These are phyloP conservation scores for Drosophila neutralis DNA, from an alignment of 2,888 invertebrate genomes.

Conservation along the genomic window DNA sequence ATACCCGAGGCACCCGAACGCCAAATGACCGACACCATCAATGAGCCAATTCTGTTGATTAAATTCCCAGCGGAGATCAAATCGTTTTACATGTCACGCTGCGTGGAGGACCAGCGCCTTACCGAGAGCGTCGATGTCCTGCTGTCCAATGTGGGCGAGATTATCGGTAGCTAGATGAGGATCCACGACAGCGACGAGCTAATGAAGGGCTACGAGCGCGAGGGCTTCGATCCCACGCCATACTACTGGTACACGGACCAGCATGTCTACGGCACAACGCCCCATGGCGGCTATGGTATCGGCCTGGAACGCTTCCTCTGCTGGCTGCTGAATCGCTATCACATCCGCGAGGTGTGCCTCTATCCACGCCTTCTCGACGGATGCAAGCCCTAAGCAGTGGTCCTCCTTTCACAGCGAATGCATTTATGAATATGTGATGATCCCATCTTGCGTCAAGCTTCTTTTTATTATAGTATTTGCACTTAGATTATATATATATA, in stretches of 20 bases:
- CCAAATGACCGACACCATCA: constrained; percentile 98
- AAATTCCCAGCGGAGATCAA: constrained; percentile 98
- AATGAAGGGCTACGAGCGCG: constrained; percentile 90
- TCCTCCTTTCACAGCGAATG: too few relatives aligned
- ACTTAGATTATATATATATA: too few relatives aligned
- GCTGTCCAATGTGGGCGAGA: constrained; percentile 98
- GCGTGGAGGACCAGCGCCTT: constrained; percentile 92
- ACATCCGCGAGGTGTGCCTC: too few relatives aligned
- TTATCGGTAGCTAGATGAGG: constrained; percentile 99
- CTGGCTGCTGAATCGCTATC: too few relatives aligned
- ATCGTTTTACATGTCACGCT: constrained; percentile 98
- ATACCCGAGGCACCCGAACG: constrained; percentile 99
- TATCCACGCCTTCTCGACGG: too few relatives aligned
- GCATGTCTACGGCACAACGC: constrained; percentile 96
- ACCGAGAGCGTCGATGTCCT: constrained; percentile 99
- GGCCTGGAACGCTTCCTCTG: too few relatives aligned
- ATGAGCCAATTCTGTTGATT: constrained; percentile 97
- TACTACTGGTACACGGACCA: constrained; percentile 99
- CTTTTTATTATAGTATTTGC: too few relatives aligned
- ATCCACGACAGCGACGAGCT: constrained; percentile 93
- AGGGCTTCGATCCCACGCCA: constrained; percentile 95
- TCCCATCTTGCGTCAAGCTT: too few relatives aligned
- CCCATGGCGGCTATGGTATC: constrained; percentile 98
- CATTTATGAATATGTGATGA: too few relatives aligned
- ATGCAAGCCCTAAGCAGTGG: too few relatives aligned